Evolutionary conservation across 2,113 vertebrate species (phyloP), one percentile per base, ranked within the genome.

Genomic region (Forbesichthys agassizii): DNA sequence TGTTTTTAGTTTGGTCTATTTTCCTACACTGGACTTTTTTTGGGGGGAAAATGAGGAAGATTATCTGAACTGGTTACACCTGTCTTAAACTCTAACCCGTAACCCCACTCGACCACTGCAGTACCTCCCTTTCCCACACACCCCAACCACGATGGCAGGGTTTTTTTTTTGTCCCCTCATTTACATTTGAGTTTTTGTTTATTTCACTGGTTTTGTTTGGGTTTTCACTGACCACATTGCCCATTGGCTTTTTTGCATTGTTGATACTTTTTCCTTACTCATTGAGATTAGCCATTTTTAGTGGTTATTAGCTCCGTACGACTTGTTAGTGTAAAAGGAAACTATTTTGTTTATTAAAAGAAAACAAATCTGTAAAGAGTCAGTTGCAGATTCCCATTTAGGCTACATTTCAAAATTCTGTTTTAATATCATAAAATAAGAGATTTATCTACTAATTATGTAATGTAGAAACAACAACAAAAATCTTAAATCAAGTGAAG

Each of bases 401-500:
- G 96, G 96, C 96, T 98, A 96, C 96, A 98, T 99, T 98, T 99
- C 96, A 99, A 99, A 98, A 96, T 98, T 98, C 96, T 95, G 93
- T 80, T 84, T 86, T 91, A 93, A 90, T 91, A 88, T 90, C 92
- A 87, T 79, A 66, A 36, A 86, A 90, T 89, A 91, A 89, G 89
- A 91, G 71, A 89, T 85, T 91, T 88, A 93, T 93, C 80, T 67
- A 77, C 84, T 83, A 89, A 79, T 88, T 83, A 82, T 92, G 86
- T 92, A 90, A 92, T 89, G 84, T 92, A 90, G 84, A 88, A 57
- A 74, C 49, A 33, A 77, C 68, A 76, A 86, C 83, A 84, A 81
- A 46, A 77, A 80, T 78, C 68, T 77, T 89, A 89, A 92, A 86
- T 90, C 66, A 91, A 88, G 81, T 85, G 64, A 88, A 88, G 84